Evolutionary conservation across 2,113 vertebrate species (phyloP).

Genomic region (Crotalus viridis): DNA sequence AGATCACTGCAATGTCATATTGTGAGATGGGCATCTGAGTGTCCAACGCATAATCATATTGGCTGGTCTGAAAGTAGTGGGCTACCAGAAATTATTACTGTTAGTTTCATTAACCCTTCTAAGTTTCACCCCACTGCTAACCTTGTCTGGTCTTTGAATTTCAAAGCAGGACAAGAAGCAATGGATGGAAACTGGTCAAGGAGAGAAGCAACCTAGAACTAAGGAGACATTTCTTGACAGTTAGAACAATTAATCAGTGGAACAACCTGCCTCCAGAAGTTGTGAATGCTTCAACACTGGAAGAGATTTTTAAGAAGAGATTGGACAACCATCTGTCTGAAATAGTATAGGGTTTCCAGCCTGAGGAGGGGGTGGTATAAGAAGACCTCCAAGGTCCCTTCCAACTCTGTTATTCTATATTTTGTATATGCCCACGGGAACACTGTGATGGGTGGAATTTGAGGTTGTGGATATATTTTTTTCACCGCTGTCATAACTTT

Average conservation of each 20-base stretch:
- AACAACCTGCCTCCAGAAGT: background rate
- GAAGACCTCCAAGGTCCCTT: background rate
- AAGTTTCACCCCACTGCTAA: constrained; percentile 62
- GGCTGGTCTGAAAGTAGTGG: constrained; percentile 70
- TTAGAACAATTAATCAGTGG: background rate
- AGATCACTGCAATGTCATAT: background rate
- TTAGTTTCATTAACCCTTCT: constrained; percentile 63
- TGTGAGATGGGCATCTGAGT: background rate
- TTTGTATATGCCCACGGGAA: background rate
- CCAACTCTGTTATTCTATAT: background rate
- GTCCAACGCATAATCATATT: rapidly evolving
- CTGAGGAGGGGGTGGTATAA: background rate
- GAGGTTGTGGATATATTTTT: background rate
- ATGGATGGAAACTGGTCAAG: too few relatives aligned
- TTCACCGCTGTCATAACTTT: background rate
- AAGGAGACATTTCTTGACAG: background rate
- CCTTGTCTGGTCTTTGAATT: constrained; percentile 64
- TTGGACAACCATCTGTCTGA: background rate
- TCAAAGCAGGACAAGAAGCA: too few relatives aligned
- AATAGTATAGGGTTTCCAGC: background rate
- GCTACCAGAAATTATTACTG: constrained; percentile 51
- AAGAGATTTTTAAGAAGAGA: background rate
- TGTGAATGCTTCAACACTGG: background rate
- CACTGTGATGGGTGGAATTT: background rate
- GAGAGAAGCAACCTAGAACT: background rate